Base-by-base conservation (phyloP, 2,797 vertebrate genomes). In the Orientallactaga sibirica region DNA sequence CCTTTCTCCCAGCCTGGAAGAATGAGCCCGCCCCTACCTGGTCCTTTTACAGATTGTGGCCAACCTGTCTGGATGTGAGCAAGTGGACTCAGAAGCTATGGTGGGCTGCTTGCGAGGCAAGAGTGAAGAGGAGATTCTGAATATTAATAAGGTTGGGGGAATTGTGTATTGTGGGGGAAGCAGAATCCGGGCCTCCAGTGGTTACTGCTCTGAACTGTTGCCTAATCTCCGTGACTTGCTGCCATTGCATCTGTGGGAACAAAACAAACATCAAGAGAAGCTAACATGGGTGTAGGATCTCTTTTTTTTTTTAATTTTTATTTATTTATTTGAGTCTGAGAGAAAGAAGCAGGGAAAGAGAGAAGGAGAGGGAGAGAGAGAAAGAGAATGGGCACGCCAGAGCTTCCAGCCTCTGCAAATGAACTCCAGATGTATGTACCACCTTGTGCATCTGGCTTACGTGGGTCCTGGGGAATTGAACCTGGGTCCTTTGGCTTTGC, bases 41-140 rank as follows among this genome's bases (percentile, higher is more conserved):
- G 20, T 75, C 14, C 70, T 41, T 86, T 95, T 94, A 33, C 95
- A 98, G 98, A 55, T 2, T 5, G 55, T 98, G 58, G 97, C 96
- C 81, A 62, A 88, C n/a, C 4, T 55, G n/a, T 90, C 90, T 66
- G 94, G 62, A 95, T 98, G 98, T 90, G 85, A 95, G 37, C 92
- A 70, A 25, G 62, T 43, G 48, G 96, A 91, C 66, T 98, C 98
- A 16, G 91, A 83, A 74, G 24, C 95, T 70, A 77, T 96, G 48
- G 96, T 98, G 19, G 24, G 41, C 64, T 98, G 97, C 92, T 79
- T 98, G 76, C 92, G 77, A 88, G 92, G 3, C n/a, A 98, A 96
- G 95, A 97, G 96, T 22, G 96, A 97, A 68, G 96, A 96, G 24
- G 97, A 98, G 33, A 91, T 98, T 12, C 16, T 84, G 27, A 71